A percentile compares a stretch with the other conserved stretches of the same genome.
Evolutionary conservation across 2,888 invertebrate species (phyloP).

Genomic region (Oeneis ivallda): DNA sequence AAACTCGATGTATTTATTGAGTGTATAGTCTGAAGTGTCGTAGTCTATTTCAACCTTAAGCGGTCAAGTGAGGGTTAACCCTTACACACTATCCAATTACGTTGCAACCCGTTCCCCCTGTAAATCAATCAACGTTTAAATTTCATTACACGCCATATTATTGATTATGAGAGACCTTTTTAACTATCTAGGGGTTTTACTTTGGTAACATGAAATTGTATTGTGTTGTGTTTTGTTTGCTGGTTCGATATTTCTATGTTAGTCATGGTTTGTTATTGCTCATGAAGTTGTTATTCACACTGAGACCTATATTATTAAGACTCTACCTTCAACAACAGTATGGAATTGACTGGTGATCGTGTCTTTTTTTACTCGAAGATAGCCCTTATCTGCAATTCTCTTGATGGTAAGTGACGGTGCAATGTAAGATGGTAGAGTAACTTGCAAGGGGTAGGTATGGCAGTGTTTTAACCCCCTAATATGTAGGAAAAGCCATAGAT

Average conservation of each 20-base stretch:
- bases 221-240: neutral
- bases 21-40: no score
- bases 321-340: no score
- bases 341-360: no score
- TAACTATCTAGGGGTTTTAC: conserved; percentile 21
- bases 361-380: no score
- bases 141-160: conserved; percentile 35
- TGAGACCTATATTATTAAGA: no score
- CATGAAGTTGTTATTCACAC: neutral
- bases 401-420: no score
- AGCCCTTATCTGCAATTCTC: no score
- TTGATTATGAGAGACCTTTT: conserved; percentile 30
- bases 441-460: no score
- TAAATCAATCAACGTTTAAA: conserved; percentile 32
- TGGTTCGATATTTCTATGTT: neutral
- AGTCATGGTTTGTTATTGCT: neutral
- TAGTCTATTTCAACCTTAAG: neutral
- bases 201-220: conserved; percentile 6
- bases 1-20: no score
- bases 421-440: no score
- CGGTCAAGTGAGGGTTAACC: neutral
- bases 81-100: conserved; percentile 37
- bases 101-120: conserved; percentile 33
- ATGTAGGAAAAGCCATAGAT: no score
- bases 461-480: no score